Percentiles rank a stretch among this genome's conserved stretches.
phyloP scores from a whole-genome alignment of 2,888 invertebrate genomes.

The Aromia moschata region DNA sequence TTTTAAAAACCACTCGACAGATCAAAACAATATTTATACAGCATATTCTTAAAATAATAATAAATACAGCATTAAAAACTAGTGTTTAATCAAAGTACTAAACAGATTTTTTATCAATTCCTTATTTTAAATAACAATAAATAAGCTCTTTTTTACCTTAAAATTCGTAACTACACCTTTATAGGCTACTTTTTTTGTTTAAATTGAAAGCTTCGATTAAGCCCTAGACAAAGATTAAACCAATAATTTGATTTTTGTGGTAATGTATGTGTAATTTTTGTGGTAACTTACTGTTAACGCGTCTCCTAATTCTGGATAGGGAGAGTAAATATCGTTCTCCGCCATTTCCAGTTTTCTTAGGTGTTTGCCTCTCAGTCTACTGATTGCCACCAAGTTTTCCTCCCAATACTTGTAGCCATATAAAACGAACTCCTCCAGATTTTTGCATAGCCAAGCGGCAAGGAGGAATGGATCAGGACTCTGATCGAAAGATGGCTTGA shows the following conservation, averaged over 20 bases:
- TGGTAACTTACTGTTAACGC: conserved; percentile 33
- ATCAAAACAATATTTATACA: neutral
- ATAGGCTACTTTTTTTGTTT: too few relatives aligned
- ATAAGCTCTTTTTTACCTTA: too few relatives aligned
- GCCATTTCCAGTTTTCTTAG: conserved; percentile 69
- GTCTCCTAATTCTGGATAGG: conserved; percentile 22
- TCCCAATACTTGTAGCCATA: conserved; percentile 69
- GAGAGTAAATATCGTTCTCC: conserved; percentile 62
- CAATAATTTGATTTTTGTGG: too few relatives aligned
- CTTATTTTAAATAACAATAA: too few relatives aligned
- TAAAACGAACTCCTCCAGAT: conserved; percentile 68
- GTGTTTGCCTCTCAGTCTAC: conserved; percentile 68
- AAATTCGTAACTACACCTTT: too few relatives aligned
- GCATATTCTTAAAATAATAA: neutral
- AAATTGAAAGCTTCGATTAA: too few relatives aligned
- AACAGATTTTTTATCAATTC: too few relatives aligned
- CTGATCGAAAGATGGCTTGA: conserved; percentile 48
- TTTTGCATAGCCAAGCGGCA: conserved; percentile 72
- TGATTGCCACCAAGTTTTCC: conserved; percentile 72
- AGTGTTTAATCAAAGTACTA: too few relatives aligned
- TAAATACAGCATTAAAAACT: too few relatives aligned
- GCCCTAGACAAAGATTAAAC: too few relatives aligned
- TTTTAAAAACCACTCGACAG: too few relatives aligned
- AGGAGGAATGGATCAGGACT: conserved; percentile 71
- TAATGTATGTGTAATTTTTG: too few relatives aligned